Base-by-base conservation (phyloP, 1,140 invertebrate genomes). In the Drosophila dunni region DNA sequence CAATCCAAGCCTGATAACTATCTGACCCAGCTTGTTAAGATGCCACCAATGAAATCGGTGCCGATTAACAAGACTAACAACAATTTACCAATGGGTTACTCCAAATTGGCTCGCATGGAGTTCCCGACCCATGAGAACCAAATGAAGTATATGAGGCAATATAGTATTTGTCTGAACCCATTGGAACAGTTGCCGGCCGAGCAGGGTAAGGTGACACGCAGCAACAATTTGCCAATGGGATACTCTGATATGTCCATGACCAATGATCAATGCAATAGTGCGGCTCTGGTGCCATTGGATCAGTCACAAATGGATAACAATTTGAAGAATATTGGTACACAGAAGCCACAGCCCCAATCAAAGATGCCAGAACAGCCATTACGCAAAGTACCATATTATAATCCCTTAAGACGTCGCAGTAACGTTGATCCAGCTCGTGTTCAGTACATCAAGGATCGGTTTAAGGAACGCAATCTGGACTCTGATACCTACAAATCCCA, bases 401-500 rank as follows among this genome's bases (percentile, higher is more conserved):
- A 83, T 58, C 81, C 74, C 0, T 15, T 83, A 5, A 63, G 73
- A 24, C 76, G 74, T 15, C 81, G 81, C 44, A 67, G 69, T 10
- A 45, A 66, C 0, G 81, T 83, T 4, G 73, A 76, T 48, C 53
- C 71, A 8, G 63, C 67, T 2, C 81, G 81, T 0, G 53, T 83
- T 2, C 67, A 83, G 40, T 83, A 61, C 33, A 83, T 83, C 2
- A 68, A 70, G 20, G 81, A 83, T n/a, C 66, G 69, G 0, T 57
- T 80, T 33, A 68, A 79, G 48, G 56, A 76, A 2, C 44, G 67
- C 36, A 38, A 51, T 44, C 20, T 60, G n/a, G 81, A 79, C 24
- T 33, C 46, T 7, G 67, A 76, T 15, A 15, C 7, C 9, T 66
- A 62, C 5, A 79, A 67, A 9, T 48, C 53, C 0, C 71, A 54